A percentile compares a stretch with the other conserved stretches of the same genome.
These are phyloP conservation scores for Eleutherodactylus coqui DNA, from an alignment of 2,797 vertebrate species.

Conservation along the genomic window DNA sequence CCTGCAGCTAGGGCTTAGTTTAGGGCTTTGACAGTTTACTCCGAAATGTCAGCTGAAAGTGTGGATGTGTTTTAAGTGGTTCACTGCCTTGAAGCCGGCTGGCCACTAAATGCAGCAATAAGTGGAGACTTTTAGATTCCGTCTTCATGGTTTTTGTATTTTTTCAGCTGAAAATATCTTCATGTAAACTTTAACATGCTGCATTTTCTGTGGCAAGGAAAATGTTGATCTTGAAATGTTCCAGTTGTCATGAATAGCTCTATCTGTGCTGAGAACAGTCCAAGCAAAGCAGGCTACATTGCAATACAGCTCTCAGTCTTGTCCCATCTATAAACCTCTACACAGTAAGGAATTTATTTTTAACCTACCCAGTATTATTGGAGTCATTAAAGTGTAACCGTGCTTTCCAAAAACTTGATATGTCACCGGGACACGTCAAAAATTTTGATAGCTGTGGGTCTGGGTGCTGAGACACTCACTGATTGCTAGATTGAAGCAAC, in stretches of 20 bases:
- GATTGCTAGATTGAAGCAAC: too few relatives aligned
- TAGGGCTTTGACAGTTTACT: too few relatives aligned
- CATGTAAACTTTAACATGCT: background rate
- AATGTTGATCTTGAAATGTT: slow-evolving; percentile 38
- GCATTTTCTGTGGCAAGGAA: slow-evolving; percentile 21
- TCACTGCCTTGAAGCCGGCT: too few relatives aligned
- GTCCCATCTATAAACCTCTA: background rate
- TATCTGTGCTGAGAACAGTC: slow-evolving; percentile 28
- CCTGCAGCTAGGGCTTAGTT: too few relatives aligned
- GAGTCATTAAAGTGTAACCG: background rate
- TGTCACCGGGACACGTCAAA: too few relatives aligned
- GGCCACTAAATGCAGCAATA: too few relatives aligned
- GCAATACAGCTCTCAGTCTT: background rate
- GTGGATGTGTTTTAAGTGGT: too few relatives aligned
- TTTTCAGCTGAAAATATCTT: background rate
- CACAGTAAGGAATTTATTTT: background rate
- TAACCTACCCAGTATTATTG: background rate
- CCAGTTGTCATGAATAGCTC: slow-evolving; percentile 23
- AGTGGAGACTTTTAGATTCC: background rate
- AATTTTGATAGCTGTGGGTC: too few relatives aligned
- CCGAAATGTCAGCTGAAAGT: too few relatives aligned
- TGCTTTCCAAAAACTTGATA: too few relatives aligned
- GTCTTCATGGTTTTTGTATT: background rate
- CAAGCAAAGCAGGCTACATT: slow-evolving; percentile 2
- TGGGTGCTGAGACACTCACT: too few relatives aligned